These are phyloP conservation scores for Porphyrio hochstetteri DNA, from an alignment of 2,113 vertebrate species.

Conservation along the genomic window DNA sequence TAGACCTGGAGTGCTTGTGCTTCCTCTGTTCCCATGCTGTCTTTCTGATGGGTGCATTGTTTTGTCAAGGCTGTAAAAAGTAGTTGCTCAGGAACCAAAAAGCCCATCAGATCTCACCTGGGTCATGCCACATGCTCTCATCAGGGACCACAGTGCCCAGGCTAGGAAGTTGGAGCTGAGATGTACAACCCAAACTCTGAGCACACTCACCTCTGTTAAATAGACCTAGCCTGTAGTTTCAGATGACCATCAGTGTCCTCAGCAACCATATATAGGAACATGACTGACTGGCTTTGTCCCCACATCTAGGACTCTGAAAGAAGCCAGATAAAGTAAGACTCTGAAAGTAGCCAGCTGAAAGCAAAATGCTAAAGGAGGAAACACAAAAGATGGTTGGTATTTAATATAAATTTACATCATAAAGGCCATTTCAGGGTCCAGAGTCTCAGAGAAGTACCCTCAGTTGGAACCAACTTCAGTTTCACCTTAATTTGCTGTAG, in stretches of 20 bases:
- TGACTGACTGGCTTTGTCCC: not conserved
- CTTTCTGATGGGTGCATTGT: not conserved
- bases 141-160: not conserved
- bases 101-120: not conserved
- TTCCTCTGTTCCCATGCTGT: not conserved
- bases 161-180: not conserved
- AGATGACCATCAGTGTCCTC: not conserved
- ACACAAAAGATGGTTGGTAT: not conserved
- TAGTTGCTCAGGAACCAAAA: not conserved
- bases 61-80: not conserved
- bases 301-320: not conserved
- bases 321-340: not conserved
- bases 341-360: not conserved
- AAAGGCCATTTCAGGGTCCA: not conserved
- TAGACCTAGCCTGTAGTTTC: rapidly evolving
- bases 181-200: not conserved
- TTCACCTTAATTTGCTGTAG: not conserved
- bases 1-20: not conserved
- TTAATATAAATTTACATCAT: not conserved
- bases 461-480: not conserved
- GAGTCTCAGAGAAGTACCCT: not conserved
- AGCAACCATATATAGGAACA: not conserved
- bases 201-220: not conserved
- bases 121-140: not conserved
- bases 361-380: not conserved